phyloP scores from a whole-genome alignment of 2,888 invertebrate genomes.

The Drosophila eohydei region DNA sequence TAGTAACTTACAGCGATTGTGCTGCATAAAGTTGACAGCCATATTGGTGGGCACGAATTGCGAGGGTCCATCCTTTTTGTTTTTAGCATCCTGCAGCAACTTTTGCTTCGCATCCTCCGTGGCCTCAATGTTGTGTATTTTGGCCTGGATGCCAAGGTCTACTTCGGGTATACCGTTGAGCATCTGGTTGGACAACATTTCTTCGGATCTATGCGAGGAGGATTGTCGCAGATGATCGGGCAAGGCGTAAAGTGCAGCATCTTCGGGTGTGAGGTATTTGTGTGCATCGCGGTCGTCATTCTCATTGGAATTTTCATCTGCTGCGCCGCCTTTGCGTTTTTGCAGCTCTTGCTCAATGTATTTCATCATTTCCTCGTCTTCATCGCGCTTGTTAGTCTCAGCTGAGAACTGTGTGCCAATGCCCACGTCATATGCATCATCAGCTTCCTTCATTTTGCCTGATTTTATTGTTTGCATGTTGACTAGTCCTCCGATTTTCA shows the following conservation, averaged over 20 bases:
- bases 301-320: constrained; percentile 82
- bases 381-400: constrained; percentile 98
- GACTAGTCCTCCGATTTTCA: constrained; percentile 94
- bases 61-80: constrained; percentile 96
- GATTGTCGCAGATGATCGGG: constrained; percentile 95
- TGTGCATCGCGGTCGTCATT: constrained; percentile 86
- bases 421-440: constrained; percentile 95
- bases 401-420: constrained; percentile 99
- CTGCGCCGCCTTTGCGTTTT: constrained; percentile 90
- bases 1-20: constrained; percentile 93
- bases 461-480: constrained; percentile 94
- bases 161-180: constrained; percentile 99
- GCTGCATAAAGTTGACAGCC: constrained; percentile 99
- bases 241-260: constrained; percentile 94
- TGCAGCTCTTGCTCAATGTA: constrained; percentile 95
- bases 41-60: constrained; percentile 99
- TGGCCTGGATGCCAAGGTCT: constrained; percentile 99
- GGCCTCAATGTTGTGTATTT: constrained; percentile 99
- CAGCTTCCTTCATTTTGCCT: constrained; percentile 91
- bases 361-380: constrained; percentile 99
- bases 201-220: constrained; percentile 95
- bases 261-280: constrained; percentile 92
- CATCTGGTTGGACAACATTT: constrained; percentile 99
- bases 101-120: constrained; percentile 99
- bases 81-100: constrained; percentile 94